These are phyloP conservation scores for Cheilosia scutellata DNA, from an alignment of 2,888 invertebrate species.

Conservation along the genomic window DNA sequence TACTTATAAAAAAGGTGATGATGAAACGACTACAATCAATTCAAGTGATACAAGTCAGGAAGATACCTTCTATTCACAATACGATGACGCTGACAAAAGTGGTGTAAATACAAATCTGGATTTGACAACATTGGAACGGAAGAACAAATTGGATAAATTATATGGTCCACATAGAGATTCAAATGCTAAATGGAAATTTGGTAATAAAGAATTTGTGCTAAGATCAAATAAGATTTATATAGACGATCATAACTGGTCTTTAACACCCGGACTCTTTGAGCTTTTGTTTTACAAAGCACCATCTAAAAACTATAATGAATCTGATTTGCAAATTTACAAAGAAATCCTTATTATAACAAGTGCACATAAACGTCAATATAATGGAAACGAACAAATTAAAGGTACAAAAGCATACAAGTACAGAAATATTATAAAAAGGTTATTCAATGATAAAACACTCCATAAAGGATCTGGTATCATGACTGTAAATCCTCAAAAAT, in stretches of 20 bases:
- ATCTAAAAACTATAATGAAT: not conserved
- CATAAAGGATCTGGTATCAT: too few relatives aligned
- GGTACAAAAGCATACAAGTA: slow-evolving; percentile 42
- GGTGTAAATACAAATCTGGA: not conserved
- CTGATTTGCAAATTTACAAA: too few relatives aligned
- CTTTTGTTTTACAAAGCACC: slow-evolving; percentile 32
- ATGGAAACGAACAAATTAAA: slow-evolving; percentile 40
- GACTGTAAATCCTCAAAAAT: too few relatives aligned
- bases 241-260: not conserved
- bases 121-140: slow-evolving; percentile 14
- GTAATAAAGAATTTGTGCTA: not conserved
- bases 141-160: slow-evolving; percentile 12
- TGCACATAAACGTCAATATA: slow-evolving; percentile 43
- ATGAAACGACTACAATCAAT: too few relatives aligned
- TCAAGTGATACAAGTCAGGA: too few relatives aligned
- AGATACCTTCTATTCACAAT: not conserved
- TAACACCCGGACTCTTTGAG: slow-evolving; percentile 23
- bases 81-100: not conserved
- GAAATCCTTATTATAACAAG: slow-evolving; percentile 25
- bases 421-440: slow-evolving; percentile 17
- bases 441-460: too few relatives aligned
- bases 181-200: slow-evolving; percentile 25
- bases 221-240: too few relatives aligned
- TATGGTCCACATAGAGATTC: slow-evolving; percentile 20
- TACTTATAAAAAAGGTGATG: too few relatives aligned